Base-by-base conservation (phyloP, 1,140 invertebrate species). In the Magallana ariakensis region DNA sequence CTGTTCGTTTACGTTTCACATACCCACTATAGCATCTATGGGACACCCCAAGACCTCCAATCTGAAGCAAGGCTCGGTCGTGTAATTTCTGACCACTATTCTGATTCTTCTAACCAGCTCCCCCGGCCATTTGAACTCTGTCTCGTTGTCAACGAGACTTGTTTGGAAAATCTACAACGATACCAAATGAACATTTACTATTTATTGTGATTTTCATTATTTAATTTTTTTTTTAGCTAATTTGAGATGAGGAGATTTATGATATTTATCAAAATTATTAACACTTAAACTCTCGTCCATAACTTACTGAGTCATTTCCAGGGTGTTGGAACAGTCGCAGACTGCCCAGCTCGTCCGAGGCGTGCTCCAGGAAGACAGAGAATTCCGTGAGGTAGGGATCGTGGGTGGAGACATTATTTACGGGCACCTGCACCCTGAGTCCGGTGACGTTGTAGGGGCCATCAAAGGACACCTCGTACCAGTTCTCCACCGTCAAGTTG, bases 21-120 rank as follows among this genome's bases (percentile, higher is more conserved):
- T 46, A 19, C 80, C 81, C 26, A 56, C 13, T 26, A 75, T 75
- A 85, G 62, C 75, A 15, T 56, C 80, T 13, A 60, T 19, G 5
- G 60, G 55, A 66, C 90, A 91, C 15, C 90, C 90, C 7, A 85
- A 11, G 62, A 91, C 54, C n/a, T 91, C 90, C 13, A 90, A 19
- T 83, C 90, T 86, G 22, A 91, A 87, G 22, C 90, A 91, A 46
- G 90, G 90, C 16, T 84, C 83, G 1, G 54, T 75, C 16, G 86
- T 90, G 66, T 85, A 91, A 58, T 87, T 88, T 11, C 54, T 88
- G 9, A 90, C 87, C 46, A 88, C 83, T 53, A 91, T 86, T 60
- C 90, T 81, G 75, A 91, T 83, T 26, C 89, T 82, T n/a, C 87
- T 46, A 1, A 89, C 89, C 11, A 88, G 0, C 53, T 66, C 57